These are phyloP conservation scores for Leptodactylus fallax DNA, from an alignment of 2,797 vertebrate genomes.

Conservation along the genomic window DNA sequence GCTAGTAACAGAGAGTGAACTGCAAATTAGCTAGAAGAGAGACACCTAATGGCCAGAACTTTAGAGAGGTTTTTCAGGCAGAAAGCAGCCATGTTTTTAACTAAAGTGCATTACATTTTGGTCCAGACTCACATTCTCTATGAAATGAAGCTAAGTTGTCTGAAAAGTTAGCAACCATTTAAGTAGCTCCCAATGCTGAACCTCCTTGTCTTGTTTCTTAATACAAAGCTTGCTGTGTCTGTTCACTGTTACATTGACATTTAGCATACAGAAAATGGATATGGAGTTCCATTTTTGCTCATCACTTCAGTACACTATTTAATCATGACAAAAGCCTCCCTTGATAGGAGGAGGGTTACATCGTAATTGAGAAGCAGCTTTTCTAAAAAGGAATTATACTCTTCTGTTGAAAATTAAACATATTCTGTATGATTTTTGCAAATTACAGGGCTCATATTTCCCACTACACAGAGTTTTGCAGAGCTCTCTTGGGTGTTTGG, in stretches of 20 bases:
- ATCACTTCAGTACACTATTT: not conserved
- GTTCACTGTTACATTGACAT: not conserved
- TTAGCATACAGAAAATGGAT: not conserved
- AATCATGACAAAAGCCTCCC: conserved; percentile 7
- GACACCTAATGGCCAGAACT: too few species aligned
- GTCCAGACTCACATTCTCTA: too few species aligned
- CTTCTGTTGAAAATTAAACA: conserved; percentile 30
- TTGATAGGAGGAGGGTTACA: not conserved
- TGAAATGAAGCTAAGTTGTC: too few species aligned
- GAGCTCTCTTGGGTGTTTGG: conserved; percentile 38
- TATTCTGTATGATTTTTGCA: conserved; percentile 43
- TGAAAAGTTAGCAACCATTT: not conserved
- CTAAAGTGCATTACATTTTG: too few species aligned
- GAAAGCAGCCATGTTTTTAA: too few species aligned
- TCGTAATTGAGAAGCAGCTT: conserved; percentile 11
- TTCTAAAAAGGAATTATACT: conserved; percentile 20
- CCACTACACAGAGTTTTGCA: conserved; percentile 3
- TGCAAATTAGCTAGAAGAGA: too few species aligned
- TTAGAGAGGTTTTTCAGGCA: too few species aligned
- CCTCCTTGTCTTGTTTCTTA: not conserved
- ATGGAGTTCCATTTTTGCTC: not conserved
- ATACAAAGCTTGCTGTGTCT: not conserved
- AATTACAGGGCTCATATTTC: conserved; percentile 28
- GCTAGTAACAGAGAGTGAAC: too few species aligned
- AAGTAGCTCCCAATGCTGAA: not conserved